Evolutionary conservation across 2,888 invertebrate genomes (phyloP), one percentile per base, ranked within the genome.

Genomic region (Tolmerus cingulatus): DNA sequence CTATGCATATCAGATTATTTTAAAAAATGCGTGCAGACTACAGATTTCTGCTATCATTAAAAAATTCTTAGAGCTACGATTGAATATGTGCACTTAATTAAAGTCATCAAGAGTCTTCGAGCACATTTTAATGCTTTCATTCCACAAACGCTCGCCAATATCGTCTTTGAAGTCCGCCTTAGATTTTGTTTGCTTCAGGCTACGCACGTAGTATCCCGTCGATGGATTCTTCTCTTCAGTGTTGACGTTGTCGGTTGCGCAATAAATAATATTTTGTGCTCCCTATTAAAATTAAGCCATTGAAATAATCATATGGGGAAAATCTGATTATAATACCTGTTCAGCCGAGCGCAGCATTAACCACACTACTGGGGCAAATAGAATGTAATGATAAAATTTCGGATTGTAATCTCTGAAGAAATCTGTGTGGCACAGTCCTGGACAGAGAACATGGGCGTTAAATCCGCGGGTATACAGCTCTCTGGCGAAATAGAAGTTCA

Each of bases 221-320:
- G 95, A 94, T 4, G 93, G 92, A 88, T 93, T 92, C 9, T 88
- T 87, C 19, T 89, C 87, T 0, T 87, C 87, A 1, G 87, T 89
- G 76, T 90, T 90, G 8, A 86, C 74, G 88, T 93, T 91, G 88
- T 96, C 96, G 0, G 96, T 95, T 0, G 97, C 96, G 91, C 97
- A 96, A 92, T 95, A 95, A 14, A 97, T 92, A 30, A 96, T 94
- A 1, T 97, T 96, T 92, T 97, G 96, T 0, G 96, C 95, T 74
- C 97, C 97, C 96, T 97, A 92, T 74, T 93, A 93, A 55, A 43
- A 40, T 55, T 14, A 34, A 37, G 16, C 27, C 4, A 23, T 77
- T 66, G 46, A 88, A 89, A 88, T 81, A 51, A 87, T 23, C 46
- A 87, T n/a, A n/a, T n/a, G 74, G 14, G 34, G n/a, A 66, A 79